Evolutionary conservation across 2,888 invertebrate species (phyloP), one percentile per base, ranked within the genome.

Genomic region (Drosophila kuntzei): DNA sequence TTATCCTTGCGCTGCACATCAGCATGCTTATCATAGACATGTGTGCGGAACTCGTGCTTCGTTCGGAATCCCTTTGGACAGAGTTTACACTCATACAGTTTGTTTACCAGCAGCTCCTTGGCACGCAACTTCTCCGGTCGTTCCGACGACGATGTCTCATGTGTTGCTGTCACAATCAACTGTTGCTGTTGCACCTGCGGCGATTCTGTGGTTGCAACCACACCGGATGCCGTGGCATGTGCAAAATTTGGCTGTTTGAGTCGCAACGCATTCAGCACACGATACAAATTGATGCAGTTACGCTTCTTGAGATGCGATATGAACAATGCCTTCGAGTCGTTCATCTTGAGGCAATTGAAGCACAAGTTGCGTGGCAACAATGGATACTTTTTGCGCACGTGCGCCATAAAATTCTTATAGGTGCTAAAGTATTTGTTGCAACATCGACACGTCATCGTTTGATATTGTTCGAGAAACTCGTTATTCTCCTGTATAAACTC

Each of bases 401-500:
- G 92, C 6, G 92, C 92, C 92, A 92, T 92, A 55, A 92, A 92
- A 53, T 91, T 91, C 71, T 92, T 92, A 57, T 92, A 92, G 3
- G 92, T 92, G 29, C 89, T 86, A 67, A 91, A 92, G 57, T 82
- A 90, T 67, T 91, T 91, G 60, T 89, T 88, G 65, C 92, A 92
- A 59, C 92, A 92, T 18, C 90, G 92, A 60, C 92, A 92, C 5
- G 91, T 92, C 91, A 92, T 92, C 46, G 87, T 91, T 71, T 92
- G 92, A 66, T 92, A 92, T 61, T 92, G 92, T 43, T 91, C 90
- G 2, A 92, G 84, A 60, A 92, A 92, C 50, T 92, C 92, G 9
- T 89, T 88, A 71, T 92, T 91, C 43, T 91, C 89, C 34, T 91
- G 89, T 22, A 92, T 84, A 59, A 92, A 92, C n/a, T 87, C 79